Conservation (phyloP, 2,113 vertebrate genomes). For the Pomatorhinus ruficollis region DNA sequence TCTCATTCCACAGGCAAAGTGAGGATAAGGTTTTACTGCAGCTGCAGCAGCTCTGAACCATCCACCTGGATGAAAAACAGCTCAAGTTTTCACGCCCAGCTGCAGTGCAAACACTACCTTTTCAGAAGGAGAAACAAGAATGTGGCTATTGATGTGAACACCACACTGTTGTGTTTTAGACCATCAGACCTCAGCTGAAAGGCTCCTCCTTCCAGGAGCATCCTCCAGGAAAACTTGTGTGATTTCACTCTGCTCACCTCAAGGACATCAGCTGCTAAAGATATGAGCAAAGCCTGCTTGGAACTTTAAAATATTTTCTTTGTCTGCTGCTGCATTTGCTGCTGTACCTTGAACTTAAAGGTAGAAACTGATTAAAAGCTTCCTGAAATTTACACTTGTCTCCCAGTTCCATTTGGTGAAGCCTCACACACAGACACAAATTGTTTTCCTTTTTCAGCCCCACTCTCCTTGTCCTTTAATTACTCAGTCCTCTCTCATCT, state of each 20-base stretch:
- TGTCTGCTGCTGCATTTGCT: background rate
- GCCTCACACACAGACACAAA: background rate
- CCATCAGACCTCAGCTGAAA: background rate
- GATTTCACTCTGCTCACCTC: background rate
- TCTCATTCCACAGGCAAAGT: background rate
- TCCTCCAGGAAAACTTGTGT: background rate
- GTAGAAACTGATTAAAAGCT: background rate
- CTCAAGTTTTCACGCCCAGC: background rate
- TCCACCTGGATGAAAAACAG: background rate
- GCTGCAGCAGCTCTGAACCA: too few relatives aligned
- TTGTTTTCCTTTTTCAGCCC: background rate
- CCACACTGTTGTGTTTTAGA: background rate
- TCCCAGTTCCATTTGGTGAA: background rate
- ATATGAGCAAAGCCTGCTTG: background rate
- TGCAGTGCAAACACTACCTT: background rate
- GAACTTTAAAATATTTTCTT: background rate
- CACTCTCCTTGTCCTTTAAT: background rate
- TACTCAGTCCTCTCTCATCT: background rate
- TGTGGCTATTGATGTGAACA: fast-evolving
- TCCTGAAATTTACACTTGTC: background rate
- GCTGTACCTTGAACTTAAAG: background rate
- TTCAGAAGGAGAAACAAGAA: background rate
- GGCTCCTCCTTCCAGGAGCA: background rate
- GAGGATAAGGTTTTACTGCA: background rate
- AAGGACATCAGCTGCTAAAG: too few relatives aligned